phyloP scores from a whole-genome alignment of 2,888 invertebrate species.

The Tanytarsus gracilentus region DNA sequence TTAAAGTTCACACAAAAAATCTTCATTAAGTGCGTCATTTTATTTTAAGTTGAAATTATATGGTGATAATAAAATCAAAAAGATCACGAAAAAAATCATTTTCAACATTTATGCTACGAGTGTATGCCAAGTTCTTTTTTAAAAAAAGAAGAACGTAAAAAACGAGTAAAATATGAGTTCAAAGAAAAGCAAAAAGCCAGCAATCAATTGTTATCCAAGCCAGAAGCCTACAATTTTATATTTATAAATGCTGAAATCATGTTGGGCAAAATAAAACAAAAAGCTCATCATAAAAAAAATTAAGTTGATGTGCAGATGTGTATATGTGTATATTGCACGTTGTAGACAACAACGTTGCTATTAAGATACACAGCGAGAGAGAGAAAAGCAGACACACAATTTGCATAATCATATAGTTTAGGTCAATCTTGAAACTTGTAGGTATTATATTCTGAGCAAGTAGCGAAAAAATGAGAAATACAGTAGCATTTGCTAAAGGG shows the following conservation, averaged over 20 bases:
- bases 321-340: constrained; percentile 2
- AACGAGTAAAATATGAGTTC: neutral
- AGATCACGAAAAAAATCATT: too few species aligned
- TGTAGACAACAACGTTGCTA: constrained; percentile 18
- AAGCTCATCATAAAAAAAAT: neutral
- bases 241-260: constrained; percentile 26
- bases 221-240: constrained; percentile 28
- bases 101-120: too few species aligned
- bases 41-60: too few species aligned
- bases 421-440: constrained; percentile 24
- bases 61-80: too few species aligned
- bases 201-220: constrained; percentile 26
- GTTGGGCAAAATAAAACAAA: neutral
- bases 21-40: too few species aligned
- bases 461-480: constrained; percentile 5
- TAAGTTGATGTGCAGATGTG: constrained; percentile 11
- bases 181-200: constrained; percentile 3
- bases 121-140: too few species aligned
- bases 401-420: constrained; percentile 29
- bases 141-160: neutral
- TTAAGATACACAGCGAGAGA: constrained; percentile 28
- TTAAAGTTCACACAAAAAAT: constrained; percentile 15
- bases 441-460: neutral
- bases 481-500: constrained; percentile 28
- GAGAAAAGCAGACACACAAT: constrained; percentile 27